Conservation (phyloP, 2,797 vertebrate genomes). For the Melanogrammus aeglefinus region DNA sequence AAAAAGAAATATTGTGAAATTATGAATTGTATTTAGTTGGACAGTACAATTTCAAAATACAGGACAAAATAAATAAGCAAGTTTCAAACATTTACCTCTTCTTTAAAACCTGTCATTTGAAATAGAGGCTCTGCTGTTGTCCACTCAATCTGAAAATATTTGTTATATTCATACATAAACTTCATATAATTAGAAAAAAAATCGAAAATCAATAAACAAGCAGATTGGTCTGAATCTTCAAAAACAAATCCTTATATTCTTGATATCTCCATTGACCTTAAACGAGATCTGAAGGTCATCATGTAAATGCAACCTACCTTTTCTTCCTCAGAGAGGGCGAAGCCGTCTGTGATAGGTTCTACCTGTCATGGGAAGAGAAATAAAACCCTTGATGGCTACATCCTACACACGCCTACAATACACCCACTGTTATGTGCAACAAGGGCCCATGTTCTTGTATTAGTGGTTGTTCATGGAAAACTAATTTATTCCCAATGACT, state of each 20-base stretch:
- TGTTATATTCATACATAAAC: neutral
- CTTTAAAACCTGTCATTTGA: neutral
- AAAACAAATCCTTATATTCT: neutral
- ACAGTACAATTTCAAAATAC: neutral
- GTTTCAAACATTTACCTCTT: conserved; percentile 34
- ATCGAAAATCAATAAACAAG: neutral
- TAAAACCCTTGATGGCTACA: neutral
- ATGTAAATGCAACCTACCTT: neutral
- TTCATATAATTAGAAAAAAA: neutral
- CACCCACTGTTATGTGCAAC: neutral
- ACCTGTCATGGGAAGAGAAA: neutral
- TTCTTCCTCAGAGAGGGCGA: neutral
- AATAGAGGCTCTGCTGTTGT: conserved; percentile 22
- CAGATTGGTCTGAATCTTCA: neutral
- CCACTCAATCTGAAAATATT: conserved; percentile 11
- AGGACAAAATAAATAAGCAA: neutral
- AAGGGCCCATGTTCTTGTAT: neutral
- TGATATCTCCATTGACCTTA: neutral
- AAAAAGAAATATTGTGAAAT: neutral
- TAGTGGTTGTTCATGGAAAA: neutral
- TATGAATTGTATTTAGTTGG: neutral
- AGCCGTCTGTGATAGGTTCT: neutral
- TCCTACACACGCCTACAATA: neutral
- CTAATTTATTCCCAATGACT: conserved; percentile 34
- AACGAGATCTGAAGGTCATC: neutral